Evolutionary conservation across 2,888 invertebrate genomes (phyloP), one percentile per base, ranked within the genome.

Genomic region (Diaprepes abbreviatus): DNA sequence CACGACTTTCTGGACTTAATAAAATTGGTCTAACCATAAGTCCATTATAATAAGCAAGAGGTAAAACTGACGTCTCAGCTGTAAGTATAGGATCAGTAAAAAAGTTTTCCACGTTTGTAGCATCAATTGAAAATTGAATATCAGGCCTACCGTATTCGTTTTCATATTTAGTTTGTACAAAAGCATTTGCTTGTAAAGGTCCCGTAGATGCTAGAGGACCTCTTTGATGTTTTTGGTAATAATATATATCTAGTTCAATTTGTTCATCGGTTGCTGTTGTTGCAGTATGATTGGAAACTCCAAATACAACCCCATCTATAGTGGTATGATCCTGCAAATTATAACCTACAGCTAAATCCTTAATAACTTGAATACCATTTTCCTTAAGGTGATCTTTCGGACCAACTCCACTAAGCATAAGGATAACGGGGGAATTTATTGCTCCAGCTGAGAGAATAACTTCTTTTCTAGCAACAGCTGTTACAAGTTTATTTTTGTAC

Each of bases 251-350:
- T 36, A 82, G 73, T 21, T 85, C 70, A 21, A 86, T 76, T 77
- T 87, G 81, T 4, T 85, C 77, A 14, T 81, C 81, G 72, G 75
- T 76, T 0, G 86, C 83, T 58, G 81, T 75, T 3, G 89, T 89
- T 0, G 88, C 84, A 0, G 88, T 87, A 80, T 86, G 85, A 75
- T 89, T 89, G 0, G 86, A 85, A 10, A 91, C 77, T 0, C 85
- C 85, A 67, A 89, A 80, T 0, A 88, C 77, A 1, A 90, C 82
- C 1, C 87, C 88, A 74, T 89, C 88, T 5, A 88, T 86, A 0
- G 92, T 92, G 0, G 92, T 86, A 78, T 93, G 93, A 78, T 93
- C 91, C 78, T 92, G 92, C 1, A 93, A 84, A 81, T 93, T 93
- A 73, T 87, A 84, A 0, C 93, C 93, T 0, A 93, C 93, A 50